Percentiles rank a stretch among this genome's conserved stretches.
Evolutionary conservation across 2,113 vertebrate species (phyloP).

Genomic region (Psephotus haematonotus): DNA sequence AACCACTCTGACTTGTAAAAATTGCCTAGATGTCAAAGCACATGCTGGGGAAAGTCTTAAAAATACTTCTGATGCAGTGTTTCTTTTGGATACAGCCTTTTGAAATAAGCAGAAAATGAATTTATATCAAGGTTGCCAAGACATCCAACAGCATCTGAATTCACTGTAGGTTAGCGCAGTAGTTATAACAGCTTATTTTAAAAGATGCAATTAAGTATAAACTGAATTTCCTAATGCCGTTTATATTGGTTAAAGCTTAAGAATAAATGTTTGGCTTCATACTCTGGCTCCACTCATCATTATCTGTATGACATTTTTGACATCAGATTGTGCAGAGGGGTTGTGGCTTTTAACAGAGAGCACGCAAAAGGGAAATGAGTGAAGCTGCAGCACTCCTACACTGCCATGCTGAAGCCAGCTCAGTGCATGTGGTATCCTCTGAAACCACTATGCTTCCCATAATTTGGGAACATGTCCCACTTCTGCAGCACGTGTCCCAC

Average conservation of each 20-base stretch:
- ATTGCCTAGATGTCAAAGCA: neutral
- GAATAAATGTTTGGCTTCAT: neutral
- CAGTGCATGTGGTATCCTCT: accelerated
- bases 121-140: neutral
- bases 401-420: neutral
- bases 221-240: slow-evolving; percentile 13
- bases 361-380: neutral
- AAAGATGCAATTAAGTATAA: neutral
- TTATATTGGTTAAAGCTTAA: neutral
- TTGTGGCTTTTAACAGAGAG: neutral
- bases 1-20: neutral
- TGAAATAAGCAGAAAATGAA: neutral
- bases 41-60: neutral
- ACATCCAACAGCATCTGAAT: neutral
- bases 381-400: neutral
- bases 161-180: neutral
- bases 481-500: neutral
- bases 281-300: slow-evolving; percentile 1
- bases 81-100: neutral
- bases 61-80: neutral
- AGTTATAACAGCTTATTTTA: neutral
- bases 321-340: neutral
- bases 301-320: neutral
- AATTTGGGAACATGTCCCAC: neutral
- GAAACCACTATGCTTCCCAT: neutral